Base-by-base conservation (phyloP, 1,140 invertebrate genomes). In the Drosophila nigromelanica region DNA sequence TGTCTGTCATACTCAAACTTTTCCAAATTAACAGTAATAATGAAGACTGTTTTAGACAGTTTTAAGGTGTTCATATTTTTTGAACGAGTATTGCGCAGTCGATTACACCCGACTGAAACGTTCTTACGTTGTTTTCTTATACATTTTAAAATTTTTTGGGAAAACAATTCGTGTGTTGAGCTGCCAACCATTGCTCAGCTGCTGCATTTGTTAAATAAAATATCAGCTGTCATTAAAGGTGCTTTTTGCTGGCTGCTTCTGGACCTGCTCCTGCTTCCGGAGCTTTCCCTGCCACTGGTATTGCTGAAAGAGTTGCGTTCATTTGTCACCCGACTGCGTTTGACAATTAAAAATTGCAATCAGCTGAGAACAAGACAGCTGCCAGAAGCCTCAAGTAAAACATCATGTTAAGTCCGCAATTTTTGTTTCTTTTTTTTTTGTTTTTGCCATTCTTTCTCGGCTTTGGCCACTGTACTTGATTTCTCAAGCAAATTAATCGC, bases 261-360 rank as follows among this genome's bases (percentile, higher is more conserved):
- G 15, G 14, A 5, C 30, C 39, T 7, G 48, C 5, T 21, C 12
- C 14, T 24, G 33, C 10, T 39, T 1, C 33, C 11, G 51, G 5
- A 27, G 27, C 1, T 27, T 5, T 27, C 5, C 14, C 15, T 11
- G 33, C 15, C 8, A 10, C 35, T 55, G 35, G 14, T 39, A 27
- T 43, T 50, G 11, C 43, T 10, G 7, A 48, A 40, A 42, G 51
- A 70, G 43, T 21, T 58, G 73, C 80, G 73, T 83, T 80, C 64
- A 83, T 86, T 83, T 83, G 77, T 86, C 80, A 83, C 81, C 72
- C 73, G 77, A 80, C 73, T 83, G 81, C 81, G 81, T 76, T 86
- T 85, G 81, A 85, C 81, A 86, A 85, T 85, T 85, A 85, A 85
- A 86, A 86, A 85, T 86, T 63, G 80, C 78, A 77, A 59, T 75